Conservation (phyloP, 2,797 vertebrate species). For the Falco cherrug region DNA sequence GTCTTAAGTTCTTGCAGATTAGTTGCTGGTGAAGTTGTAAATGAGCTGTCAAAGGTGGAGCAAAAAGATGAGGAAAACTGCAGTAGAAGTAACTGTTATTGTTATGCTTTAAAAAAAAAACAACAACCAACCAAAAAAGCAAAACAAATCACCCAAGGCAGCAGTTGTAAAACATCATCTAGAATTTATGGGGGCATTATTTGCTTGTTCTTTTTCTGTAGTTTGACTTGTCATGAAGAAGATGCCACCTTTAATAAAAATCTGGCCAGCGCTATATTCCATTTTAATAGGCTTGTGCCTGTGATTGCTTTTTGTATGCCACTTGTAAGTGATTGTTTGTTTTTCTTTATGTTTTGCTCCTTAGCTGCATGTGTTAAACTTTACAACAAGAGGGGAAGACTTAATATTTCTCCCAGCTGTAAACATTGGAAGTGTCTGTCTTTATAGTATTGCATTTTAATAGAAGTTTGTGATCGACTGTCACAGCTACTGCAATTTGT, state of each 20-base stretch:
- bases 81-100: not conserved
- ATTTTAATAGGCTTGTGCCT: not conserved
- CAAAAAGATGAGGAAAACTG: not conserved
- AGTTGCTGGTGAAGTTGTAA: constrained; percentile 40
- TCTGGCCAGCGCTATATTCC: not conserved
- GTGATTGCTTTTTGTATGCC: not conserved
- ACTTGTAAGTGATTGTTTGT: not conserved
- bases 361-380: not conserved
- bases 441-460: not conserved
- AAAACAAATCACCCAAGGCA: not conserved
- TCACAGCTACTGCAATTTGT: not conserved
- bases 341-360: not conserved
- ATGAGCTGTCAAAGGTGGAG: constrained; percentile 33
- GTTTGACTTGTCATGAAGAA: not conserved
- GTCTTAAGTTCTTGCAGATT: constrained; percentile 44
- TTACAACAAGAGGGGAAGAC: not conserved
- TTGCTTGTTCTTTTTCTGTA: not conserved
- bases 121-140: not conserved
- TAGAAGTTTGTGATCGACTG: not conserved
- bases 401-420: not conserved
- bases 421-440: not conserved
- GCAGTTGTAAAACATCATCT: not conserved
- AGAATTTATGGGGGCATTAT: not conserved
- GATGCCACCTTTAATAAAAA: not conserved
- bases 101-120: not conserved